Conservation (phyloP, 2,888 invertebrate species). For the Watsonalla cultraria region DNA sequence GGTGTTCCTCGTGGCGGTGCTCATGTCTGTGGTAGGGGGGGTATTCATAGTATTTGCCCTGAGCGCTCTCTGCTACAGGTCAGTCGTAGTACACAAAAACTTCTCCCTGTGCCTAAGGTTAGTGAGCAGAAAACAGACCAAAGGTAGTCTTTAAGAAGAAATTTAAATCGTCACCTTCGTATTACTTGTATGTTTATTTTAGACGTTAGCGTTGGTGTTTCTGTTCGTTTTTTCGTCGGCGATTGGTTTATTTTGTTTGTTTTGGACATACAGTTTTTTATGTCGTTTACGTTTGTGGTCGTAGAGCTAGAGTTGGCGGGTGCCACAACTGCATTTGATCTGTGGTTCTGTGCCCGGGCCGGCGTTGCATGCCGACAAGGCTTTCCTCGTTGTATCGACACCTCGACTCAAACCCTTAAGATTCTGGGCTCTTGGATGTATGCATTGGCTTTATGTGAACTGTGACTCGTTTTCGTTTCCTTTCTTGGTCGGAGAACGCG, state of each 20-base stretch:
- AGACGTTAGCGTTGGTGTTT: conserved; percentile 78
- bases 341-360: conserved; percentile 75
- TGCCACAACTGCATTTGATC: conserved; percentile 77
- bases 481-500: conserved; percentile 73
- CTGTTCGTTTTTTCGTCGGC: conserved; percentile 71
- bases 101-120: conserved; percentile 99
- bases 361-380: conserved; percentile 74
- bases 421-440: conserved; percentile 79
- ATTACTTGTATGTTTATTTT: conserved; percentile 77
- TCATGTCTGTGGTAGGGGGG: conserved; percentile 99
- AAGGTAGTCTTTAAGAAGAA: conserved; percentile 82
- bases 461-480: conserved; percentile 79
- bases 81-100: conserved; percentile 99
- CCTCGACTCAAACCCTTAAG: conserved; percentile 77
- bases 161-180: conserved; percentile 79
- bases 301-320: conserved; percentile 74
- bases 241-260: conserved; percentile 63
- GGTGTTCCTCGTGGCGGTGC: conserved; percentile 97
- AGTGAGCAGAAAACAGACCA: conserved; percentile 93
- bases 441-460: conserved; percentile 78
- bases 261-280: conserved; percentile 54
- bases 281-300: conserved; percentile 73
- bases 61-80: conserved; percentile 99
- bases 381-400: conserved; percentile 74
- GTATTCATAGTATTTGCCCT: conserved; percentile 99